phyloP scores from a whole-genome alignment of 2,113 vertebrate species.

The Murina feae region DNA sequence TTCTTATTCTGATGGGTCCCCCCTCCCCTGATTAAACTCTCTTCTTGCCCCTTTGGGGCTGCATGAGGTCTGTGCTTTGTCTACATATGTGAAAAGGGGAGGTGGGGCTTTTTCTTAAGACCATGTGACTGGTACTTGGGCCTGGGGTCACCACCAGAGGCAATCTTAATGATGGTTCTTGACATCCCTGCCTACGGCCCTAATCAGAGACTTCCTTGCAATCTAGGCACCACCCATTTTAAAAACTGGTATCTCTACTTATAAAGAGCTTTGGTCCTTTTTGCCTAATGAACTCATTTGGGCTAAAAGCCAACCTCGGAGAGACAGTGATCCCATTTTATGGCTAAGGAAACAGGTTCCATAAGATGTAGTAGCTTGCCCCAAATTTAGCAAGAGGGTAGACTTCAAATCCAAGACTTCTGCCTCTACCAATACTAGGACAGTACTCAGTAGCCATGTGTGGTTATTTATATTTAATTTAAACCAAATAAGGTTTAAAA shows the following conservation, averaged over 20 bases:
- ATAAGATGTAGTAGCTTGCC: not conserved
- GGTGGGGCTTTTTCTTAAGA: not conserved
- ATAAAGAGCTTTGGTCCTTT: not conserved
- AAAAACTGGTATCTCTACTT: not conserved
- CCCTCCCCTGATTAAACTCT: constrained; percentile 73
- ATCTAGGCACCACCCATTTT: not conserved
- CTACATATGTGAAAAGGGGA: not conserved
- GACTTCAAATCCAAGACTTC: not conserved
- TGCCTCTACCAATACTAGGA: not conserved
- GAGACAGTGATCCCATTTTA: not conserved
- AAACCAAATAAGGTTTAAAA: not conserved
- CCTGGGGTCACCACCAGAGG: not conserved
- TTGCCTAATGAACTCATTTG: not conserved
- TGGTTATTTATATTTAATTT: not conserved
- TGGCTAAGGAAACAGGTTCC: not conserved
- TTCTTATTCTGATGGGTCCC: constrained; percentile 58
- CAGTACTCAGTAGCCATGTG: not conserved
- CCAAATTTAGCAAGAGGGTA: not conserved
- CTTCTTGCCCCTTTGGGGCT: constrained; percentile 70
- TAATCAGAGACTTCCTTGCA: not conserved
- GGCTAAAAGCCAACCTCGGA: not conserved
- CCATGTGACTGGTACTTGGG: not conserved
- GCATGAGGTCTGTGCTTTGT: constrained; percentile 66
- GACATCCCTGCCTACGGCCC: not conserved
- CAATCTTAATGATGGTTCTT: not conserved